Base-by-base conservation (phyloP, 2,888 invertebrate species). In the Dastarcus helophoroides region DNA sequence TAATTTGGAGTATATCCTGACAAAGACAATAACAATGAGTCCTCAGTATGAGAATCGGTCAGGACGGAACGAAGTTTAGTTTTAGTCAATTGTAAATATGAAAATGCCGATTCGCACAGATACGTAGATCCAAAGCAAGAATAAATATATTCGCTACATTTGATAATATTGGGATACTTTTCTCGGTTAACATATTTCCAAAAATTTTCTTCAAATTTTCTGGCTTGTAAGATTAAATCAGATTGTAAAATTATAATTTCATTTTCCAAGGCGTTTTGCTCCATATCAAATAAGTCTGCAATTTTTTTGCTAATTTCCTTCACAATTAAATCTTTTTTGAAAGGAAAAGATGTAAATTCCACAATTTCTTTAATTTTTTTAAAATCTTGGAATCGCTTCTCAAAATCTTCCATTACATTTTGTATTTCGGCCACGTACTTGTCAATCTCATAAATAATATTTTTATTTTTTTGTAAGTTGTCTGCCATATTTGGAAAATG, bases 231-330 rank as follows among this genome's bases (percentile, higher is more conserved):
- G n/a, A n/a, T n/a, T n/a, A 37, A 22, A 30, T 40, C 38, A 36
- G 29, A 17, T 37, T 39, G 40, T 35, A 38, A 24, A 34, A 17
- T 38, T 38, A 40, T 37, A 33, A 33, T 36, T 37, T 40, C 37
- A 32, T 40, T 41, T 35, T 36, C 32, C 26, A 41, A 24, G 5
- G 22, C 32, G 2, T 37, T 37, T 27, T 39, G 10, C 3, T 36
- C 33, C 7, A 37, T 22, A 35, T 39, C 15, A 39, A 40, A 40
- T 32, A 34, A 14, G 14, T 36, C 31, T 14, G 33, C 8, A 36
- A 38, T 38, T 33, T 36, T 35, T 15, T 14, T 8, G 25, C 16
- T 26, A 36, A 35, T 29, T 9, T 14, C 16, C 16, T 35, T 38
- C 13, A 32, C 22, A 37, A n/a, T 35, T 19, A 22, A 34, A 37